These are phyloP conservation scores for Ondatra zibethicus DNA, from an alignment of 2,113 vertebrate genomes.

Conservation along the genomic window DNA sequence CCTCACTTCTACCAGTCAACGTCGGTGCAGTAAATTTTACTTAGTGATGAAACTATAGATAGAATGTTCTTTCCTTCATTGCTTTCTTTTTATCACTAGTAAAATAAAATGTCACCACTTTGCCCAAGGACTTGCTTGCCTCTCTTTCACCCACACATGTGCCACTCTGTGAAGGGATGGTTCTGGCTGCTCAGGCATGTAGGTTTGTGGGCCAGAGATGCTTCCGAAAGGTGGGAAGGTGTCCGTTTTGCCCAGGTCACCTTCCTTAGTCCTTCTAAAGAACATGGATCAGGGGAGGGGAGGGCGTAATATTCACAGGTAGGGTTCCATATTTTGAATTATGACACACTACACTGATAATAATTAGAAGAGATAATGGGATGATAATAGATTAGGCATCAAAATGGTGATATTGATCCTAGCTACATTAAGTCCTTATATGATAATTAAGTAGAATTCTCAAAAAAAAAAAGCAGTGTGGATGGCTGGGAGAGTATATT, in stretches of 20 bases:
- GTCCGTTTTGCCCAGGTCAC: background rate
- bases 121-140: background rate
- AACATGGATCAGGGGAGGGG: background rate
- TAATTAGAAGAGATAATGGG: constrained; percentile 54
- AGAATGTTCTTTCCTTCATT: background rate
- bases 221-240: constrained; percentile 34
- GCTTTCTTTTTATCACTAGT: background rate
- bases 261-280: constrained; percentile 58
- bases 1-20: background rate
- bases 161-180: background rate
- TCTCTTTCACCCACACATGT: background rate
- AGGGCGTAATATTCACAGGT: constrained; percentile 40
- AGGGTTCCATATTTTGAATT: constrained; percentile 65
- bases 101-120: background rate
- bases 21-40: background rate
- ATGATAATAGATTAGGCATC: background rate
- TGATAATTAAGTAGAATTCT: constrained; percentile 31
- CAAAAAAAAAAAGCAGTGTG: background rate
- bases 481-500: background rate
- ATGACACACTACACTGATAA: constrained; percentile 21
- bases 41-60: background rate
- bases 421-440: background rate
- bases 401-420: background rate
- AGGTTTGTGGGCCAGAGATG: background rate
- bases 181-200: background rate